phyloP scores from a whole-genome alignment of 2,113 vertebrate species.

The Anoplopoma fimbria region DNA sequence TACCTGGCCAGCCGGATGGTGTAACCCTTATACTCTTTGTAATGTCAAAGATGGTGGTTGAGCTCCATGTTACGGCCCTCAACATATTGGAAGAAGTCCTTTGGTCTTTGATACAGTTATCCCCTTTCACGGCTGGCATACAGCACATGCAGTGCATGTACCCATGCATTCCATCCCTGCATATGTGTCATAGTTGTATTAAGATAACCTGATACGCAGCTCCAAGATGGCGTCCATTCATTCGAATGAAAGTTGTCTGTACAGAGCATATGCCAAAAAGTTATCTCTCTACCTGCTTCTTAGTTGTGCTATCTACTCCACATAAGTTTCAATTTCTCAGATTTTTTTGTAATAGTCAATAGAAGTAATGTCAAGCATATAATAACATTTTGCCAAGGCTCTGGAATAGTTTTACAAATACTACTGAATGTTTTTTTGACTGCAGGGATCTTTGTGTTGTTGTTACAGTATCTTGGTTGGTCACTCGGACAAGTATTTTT shows the following conservation, averaged over 20 bases:
- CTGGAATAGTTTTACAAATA: background rate
- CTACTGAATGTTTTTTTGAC: background rate
- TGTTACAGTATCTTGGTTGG: background rate
- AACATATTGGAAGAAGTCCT: background rate
- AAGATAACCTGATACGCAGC: background rate
- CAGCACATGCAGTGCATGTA: background rate
- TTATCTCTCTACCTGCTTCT: background rate
- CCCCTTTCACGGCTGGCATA: background rate
- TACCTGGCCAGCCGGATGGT: background rate
- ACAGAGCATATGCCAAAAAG: background rate
- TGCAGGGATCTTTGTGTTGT: background rate
- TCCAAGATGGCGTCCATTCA: background rate
- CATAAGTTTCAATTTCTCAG: background rate
- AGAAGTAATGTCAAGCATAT: background rate
- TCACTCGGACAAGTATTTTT: background rate
- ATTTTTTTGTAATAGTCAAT: no score
- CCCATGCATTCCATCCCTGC: background rate
- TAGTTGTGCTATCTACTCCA: background rate
- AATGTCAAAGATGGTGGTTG: conserved; percentile 9
- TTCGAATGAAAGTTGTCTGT: conserved; percentile 14
- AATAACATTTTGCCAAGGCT: background rate
- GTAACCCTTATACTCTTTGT: background rate
- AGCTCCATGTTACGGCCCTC: background rate
- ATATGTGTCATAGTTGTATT: background rate
- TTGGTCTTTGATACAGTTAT: background rate